Base-by-base conservation (phyloP, 92 coral and sea anemone species). In the Siderastrea radians region DNA sequence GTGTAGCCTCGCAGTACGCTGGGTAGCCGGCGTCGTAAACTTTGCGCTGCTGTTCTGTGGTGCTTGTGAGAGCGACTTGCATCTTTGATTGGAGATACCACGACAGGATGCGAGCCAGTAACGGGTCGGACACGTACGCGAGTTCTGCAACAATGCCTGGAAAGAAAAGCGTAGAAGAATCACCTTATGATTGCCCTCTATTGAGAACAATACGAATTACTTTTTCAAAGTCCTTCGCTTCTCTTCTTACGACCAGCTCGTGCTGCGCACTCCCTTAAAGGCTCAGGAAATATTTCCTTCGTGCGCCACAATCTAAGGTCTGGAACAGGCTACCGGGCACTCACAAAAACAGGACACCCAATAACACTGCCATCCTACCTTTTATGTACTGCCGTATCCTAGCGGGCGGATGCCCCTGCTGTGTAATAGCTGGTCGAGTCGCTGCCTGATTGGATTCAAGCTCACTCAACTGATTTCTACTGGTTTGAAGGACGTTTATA, bases 1-100 rank as follows among this genome's bases (percentile, higher is more conserved):
- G 88, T 3, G 98, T 95, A 6, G 96, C 96, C 71, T 95, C 98
- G 72, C 98, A 95, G 87, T 95, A 95, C n/a, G 98, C 92, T 9
- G 98, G 59, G 62, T 49, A 84, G 1, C 93, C 94, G 1, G 96
- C 94, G 19, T 93, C 96, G 86, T 95, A 95, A 6, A 95, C 98
- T 66, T 90, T 95, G 1, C 96, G 94, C 78, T 95, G 98, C 68
- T 95, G 96, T 74, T 95, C 94, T 50, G 91, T 88, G 47, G 98
- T 87, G 17, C 88, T 88, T 2, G 98, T 95, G 46, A 95, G 82
- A 8, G 96, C 92, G 3, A 93, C 96, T 50, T 84, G 72, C 98
- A 95, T 95, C 91, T 95, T 95, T 59, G 91, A 77, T 50, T 93
- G 98, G 4, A 95, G 87, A 59, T 81, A 90, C 98, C 98, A 95